Percentiles rank a stretch among this genome's conserved stretches.
Evolutionary conservation across 1,140 invertebrate species (phyloP).

Genomic region (Drosophila busckii): DNA sequence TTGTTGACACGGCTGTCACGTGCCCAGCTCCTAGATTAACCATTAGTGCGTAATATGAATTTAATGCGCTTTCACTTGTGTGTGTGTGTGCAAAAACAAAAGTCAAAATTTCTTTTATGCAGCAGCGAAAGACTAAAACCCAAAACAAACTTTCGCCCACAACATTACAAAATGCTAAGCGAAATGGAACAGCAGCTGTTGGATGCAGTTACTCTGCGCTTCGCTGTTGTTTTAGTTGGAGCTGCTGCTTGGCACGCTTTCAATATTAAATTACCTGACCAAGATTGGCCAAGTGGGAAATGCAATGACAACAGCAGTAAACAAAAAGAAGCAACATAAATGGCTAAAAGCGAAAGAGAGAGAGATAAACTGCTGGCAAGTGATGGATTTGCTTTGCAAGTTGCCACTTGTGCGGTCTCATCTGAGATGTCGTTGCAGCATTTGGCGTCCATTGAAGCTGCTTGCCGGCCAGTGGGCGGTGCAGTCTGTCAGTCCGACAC

Average conservation of each 20-base stretch:
- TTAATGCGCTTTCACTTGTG: slow-evolving; percentile 47
- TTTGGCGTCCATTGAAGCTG: slow-evolving; percentile 10
- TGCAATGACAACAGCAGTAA: slow-evolving; percentile 39
- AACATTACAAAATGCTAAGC: slow-evolving; percentile 52
- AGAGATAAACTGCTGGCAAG: slow-evolving; percentile 21
- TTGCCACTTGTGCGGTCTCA: slow-evolving; percentile 52
- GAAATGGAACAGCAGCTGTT: slow-evolving; percentile 65
- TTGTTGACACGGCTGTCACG: slow-evolving; percentile 23
- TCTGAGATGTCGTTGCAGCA: slow-evolving; percentile 30
- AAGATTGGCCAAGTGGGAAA: slow-evolving; percentile 41
- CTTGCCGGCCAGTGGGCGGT: slow-evolving; percentile 19
- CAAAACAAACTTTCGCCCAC: slow-evolving; percentile 63
- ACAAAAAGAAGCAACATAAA: slow-evolving; percentile 1
- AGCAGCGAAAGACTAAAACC: slow-evolving; percentile 17
- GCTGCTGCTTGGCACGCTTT: slow-evolving; percentile 56
- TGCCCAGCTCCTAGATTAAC: slow-evolving; percentile 19
- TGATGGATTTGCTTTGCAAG: slow-evolving; percentile 27
- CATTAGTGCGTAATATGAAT: slow-evolving; percentile 44
- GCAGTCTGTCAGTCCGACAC: slow-evolving; percentile 17
- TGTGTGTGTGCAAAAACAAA: too few species aligned
- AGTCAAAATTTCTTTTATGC: slow-evolving; percentile 39
- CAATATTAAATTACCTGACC: slow-evolving; percentile 63
- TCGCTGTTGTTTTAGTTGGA: slow-evolving; percentile 13
- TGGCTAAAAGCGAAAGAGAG: slow-evolving; percentile 9
- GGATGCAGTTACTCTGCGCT: background rate